phyloP scores from a whole-genome alignment of 2,797 vertebrate species.

The Pitangus sulphuratus region DNA sequence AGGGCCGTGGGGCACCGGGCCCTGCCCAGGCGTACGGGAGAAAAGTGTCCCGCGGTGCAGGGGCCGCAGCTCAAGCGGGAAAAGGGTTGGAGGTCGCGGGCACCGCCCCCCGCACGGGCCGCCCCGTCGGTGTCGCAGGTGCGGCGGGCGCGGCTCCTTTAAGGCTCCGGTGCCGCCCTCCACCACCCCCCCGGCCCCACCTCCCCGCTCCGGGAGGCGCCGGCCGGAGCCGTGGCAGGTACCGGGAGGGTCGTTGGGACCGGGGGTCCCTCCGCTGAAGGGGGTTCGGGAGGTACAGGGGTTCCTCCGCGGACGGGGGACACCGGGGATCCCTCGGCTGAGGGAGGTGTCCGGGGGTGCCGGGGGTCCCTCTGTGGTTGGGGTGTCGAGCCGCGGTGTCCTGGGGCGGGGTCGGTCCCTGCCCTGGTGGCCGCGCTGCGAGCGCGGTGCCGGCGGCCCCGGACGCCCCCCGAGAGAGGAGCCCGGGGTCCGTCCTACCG shows the following conservation, averaged over 20 bases:
- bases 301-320: neutral
- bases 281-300: neutral
- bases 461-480: too few relatives aligned
- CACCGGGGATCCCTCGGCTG: neutral
- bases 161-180: neutral
- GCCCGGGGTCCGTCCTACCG: neutral
- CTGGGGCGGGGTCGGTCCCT: neutral
- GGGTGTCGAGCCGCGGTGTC: neutral
- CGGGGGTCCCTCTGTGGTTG: neutral
- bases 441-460: neutral
- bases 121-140: neutral
- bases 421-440: neutral
- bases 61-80: rapidly evolving
- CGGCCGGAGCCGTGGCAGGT: neutral
- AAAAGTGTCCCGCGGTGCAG: neutral
- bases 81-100: neutral
- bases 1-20: neutral
- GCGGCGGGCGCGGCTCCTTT: neutral
- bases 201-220: neutral
- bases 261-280: neutral
- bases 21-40: neutral
- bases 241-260: neutral
- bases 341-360: too few relatives aligned
- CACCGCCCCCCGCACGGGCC: neutral
- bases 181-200: too few relatives aligned